Evolutionary conservation across 2,113 vertebrate genomes (phyloP).

Genomic region (Corythaixoides concolor): DNA sequence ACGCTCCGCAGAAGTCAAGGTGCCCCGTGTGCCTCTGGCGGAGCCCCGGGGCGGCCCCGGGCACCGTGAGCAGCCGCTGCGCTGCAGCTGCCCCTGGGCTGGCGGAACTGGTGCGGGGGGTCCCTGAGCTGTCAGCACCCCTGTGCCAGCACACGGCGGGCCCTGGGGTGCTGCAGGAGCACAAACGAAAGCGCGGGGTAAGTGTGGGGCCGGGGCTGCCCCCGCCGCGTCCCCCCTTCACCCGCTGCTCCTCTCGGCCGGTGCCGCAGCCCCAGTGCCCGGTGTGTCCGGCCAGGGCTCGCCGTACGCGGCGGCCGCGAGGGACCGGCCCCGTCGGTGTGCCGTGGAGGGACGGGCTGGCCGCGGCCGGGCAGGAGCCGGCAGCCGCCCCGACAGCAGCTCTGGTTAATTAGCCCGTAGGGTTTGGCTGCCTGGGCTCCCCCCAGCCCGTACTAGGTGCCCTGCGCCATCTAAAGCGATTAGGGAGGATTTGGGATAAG

Average conservation of each 20-base stretch:
- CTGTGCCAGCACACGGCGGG: neutral
- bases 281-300: neutral
- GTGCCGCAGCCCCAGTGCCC: neutral
- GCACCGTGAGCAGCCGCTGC: fast-evolving
- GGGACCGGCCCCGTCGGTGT: neutral
- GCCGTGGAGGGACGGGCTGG: neutral
- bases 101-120: neutral
- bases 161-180: neutral
- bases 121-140: neutral
- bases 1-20: neutral
- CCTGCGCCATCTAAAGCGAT: neutral
- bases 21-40: neutral
- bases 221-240: fast-evolving
- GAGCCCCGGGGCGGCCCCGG: neutral
- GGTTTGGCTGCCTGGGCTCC: neutral
- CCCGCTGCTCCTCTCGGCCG: neutral
- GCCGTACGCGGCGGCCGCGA: fast-evolving
- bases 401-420: neutral
- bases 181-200: fast-evolving
- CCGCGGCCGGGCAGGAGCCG: neutral
- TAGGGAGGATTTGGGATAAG: conserved; percentile 27
- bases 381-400: neutral
- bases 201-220: neutral
- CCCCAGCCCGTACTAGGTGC: neutral
- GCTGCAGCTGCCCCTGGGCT: neutral